Evolutionary conservation across 2,113 vertebrate genomes (phyloP).

Genomic region (Beaufortia kweichowensis): DNA sequence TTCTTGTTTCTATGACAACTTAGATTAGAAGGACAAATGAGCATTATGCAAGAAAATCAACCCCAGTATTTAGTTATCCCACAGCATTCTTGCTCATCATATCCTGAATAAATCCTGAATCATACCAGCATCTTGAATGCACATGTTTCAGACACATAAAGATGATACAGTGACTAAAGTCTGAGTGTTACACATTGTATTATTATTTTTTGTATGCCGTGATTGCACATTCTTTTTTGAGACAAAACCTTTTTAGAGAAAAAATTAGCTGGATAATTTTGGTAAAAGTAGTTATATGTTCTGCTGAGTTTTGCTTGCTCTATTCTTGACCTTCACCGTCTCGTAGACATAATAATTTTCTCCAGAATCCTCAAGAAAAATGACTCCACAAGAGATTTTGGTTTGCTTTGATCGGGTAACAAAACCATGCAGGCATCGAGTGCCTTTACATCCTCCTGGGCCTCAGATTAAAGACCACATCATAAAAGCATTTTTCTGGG

Average conservation of each 20-base stretch:
- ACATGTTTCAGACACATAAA: neutral
- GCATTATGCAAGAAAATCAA: constrained; percentile 2
- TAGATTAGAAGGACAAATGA: neutral
- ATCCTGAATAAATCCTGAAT: constrained; percentile 5
- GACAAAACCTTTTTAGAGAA: neutral
- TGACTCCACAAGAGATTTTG: neutral
- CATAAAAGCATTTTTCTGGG: neutral
- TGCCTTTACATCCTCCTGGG: constrained; percentile 10
- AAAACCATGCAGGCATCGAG: neutral
- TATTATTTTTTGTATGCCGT: neutral
- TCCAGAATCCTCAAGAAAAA: constrained; percentile 1
- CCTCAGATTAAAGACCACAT: neutral
- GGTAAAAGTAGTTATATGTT: no score
- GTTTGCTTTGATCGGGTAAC: neutral
- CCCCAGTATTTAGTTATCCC: neutral
- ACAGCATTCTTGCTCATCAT: neutral
- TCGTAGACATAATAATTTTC: constrained; percentile 3
- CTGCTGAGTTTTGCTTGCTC: neutral
- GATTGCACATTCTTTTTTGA: neutral
- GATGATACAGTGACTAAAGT: neutral
- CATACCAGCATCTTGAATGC: constrained; percentile 22
- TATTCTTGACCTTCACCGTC: neutral
- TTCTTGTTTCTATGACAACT: constrained; percentile 42
- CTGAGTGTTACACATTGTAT: neutral
- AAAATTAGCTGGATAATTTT: neutral